Evolutionary conservation across 1,140 invertebrate genomes (phyloP).

Genomic region (Caerostris extrusa): DNA sequence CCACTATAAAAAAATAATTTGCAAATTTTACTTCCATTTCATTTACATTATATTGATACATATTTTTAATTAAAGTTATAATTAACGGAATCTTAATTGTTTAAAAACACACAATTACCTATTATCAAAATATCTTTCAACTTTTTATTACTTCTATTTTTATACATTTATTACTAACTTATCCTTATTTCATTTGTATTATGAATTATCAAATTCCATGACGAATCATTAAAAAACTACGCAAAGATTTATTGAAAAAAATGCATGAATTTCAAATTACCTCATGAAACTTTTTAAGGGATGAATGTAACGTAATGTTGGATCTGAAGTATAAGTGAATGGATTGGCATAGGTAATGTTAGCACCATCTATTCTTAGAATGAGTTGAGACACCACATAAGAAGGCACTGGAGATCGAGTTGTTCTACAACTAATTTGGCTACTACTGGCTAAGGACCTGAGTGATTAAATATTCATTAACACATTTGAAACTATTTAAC

Average conservation of each 20-base stretch:
- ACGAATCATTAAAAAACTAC: no score
- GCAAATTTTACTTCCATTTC: no score
- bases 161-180: no score
- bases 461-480: neutral
- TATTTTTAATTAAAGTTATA: no score
- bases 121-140: neutral
- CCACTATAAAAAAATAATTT: conserved; percentile 86
- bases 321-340: conserved; percentile 95
- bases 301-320: conserved; percentile 86
- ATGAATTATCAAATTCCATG: no score
- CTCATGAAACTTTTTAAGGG: conserved; percentile 81
- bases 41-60: no score
- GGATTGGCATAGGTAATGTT: conserved; percentile 87
- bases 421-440: conserved; percentile 92
- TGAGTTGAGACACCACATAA: conserved; percentile 83
- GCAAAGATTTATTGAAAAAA: neutral
- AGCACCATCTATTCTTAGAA: conserved; percentile 91
- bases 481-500: neutral
- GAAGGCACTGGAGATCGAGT: conserved; percentile 85
- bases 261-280: conserved; percentile 58
- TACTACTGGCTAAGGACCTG: conserved; percentile 87
- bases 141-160: no score
- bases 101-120: neutral
- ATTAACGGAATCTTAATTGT: neutral
- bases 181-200: no score